Evolutionary conservation across 1,140 invertebrate genomes (phyloP).

Genomic region (Drosophila sechellia): DNA sequence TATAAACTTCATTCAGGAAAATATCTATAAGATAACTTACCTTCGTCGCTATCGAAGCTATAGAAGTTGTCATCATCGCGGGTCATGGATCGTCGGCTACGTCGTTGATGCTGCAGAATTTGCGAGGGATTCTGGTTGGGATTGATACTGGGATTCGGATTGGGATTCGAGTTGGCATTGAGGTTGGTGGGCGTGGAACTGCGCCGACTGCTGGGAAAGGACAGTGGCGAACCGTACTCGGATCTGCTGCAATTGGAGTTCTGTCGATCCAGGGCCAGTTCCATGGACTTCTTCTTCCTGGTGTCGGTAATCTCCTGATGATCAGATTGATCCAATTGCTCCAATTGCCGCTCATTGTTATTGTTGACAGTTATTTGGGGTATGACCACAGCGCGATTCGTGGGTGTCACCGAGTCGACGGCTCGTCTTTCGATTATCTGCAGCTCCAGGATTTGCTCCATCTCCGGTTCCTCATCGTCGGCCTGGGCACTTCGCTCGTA

Average conservation of each 20-base stretch:
- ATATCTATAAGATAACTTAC: constrained; percentile 29
- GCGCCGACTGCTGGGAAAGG: constrained; percentile 54
- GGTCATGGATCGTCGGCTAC: constrained; percentile 70
- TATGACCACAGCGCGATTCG: constrained; percentile 48
- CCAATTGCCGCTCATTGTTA: constrained; percentile 13
- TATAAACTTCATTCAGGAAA: background rate
- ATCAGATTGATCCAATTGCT: background rate
- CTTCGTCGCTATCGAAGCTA: constrained; percentile 83
- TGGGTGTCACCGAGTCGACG: constrained; percentile 37
- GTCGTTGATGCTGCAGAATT: constrained; percentile 32
- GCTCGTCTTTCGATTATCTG: constrained; percentile 6
- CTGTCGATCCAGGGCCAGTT: constrained; percentile 49
- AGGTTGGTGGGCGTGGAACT: constrained; percentile 50
- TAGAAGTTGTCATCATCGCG: constrained; percentile 81
- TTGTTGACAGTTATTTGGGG: constrained; percentile 63
- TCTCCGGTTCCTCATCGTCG: constrained; percentile 3
- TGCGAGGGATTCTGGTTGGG: constrained; percentile 13
- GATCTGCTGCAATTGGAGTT: constrained; percentile 73
- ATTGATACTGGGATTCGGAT: constrained; percentile 6
- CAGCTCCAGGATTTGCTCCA: background rate
- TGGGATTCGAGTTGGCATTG: constrained; percentile 4
- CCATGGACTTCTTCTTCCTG: constrained; percentile 8
- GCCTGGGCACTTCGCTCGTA: constrained; percentile 13
- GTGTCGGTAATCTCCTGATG: background rate
- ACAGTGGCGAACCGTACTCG: constrained; percentile 64